Evolutionary conservation across 2,113 vertebrate genomes (phyloP).

Genomic region (Pseudorasbora parva): DNA sequence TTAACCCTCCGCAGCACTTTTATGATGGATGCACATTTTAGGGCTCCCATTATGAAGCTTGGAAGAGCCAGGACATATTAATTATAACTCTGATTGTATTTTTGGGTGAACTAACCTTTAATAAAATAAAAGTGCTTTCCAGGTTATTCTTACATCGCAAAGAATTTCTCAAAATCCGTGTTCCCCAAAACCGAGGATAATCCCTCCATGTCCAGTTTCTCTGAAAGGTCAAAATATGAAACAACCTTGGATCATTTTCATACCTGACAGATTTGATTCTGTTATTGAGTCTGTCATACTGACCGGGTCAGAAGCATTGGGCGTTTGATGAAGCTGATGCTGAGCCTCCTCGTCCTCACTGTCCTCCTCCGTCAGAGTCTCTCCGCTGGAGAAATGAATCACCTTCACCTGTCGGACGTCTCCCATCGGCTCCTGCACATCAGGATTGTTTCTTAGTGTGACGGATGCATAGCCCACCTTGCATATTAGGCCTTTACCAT

Average conservation of each 20-base stretch:
- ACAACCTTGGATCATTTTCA: background rate
- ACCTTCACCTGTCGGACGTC: constrained; percentile 62
- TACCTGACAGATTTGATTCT: background rate
- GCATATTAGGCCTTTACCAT: too few species aligned
- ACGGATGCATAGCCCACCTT: too few species aligned
- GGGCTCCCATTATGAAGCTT: too few species aligned
- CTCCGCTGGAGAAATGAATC: constrained; percentile 80
- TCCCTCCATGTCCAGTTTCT: constrained; percentile 64
- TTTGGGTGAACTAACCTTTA: too few species aligned
- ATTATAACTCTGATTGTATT: too few species aligned
- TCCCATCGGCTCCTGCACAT: constrained; percentile 50
- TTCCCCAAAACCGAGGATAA: constrained; percentile 59
- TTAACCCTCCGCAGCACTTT: too few species aligned
- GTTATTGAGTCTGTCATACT: background rate
- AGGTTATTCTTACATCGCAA: constrained; percentile 69
- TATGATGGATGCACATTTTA: too few species aligned
- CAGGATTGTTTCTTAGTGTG: background rate
- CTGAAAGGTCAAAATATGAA: constrained; percentile 47
- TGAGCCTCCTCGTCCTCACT: constrained; percentile 62
- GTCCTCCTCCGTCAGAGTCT: constrained; percentile 74
- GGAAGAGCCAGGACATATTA: too few species aligned
- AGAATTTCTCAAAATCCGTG: constrained; percentile 66
- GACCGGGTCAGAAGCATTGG: constrained; percentile 62
- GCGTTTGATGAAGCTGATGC: constrained; percentile 26
- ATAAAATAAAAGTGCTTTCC: background rate